These are phyloP conservation scores for Hyposoter didymator DNA, from an alignment of 2,888 invertebrate species.

Conservation along the genomic window DNA sequence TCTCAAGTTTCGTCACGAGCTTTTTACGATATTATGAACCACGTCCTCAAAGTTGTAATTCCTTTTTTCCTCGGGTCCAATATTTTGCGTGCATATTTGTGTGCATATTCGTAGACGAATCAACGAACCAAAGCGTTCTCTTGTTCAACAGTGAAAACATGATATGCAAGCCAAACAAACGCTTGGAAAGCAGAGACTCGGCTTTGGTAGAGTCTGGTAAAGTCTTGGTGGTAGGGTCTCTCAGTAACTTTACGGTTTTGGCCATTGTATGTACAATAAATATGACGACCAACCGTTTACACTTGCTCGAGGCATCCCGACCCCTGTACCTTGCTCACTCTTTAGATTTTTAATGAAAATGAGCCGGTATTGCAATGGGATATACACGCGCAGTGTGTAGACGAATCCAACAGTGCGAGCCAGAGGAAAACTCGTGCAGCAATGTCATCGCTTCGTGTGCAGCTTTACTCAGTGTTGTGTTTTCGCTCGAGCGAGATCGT, in stretches of 20 bases:
- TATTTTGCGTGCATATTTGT: neutral
- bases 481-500: conserved; percentile 22
- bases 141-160: conserved; percentile 15
- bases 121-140: neutral
- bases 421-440: conserved; percentile 1
- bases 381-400: neutral
- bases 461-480: conserved; percentile 3
- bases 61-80: neutral
- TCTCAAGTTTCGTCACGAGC: neutral
- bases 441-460: conserved; percentile 13
- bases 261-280: conserved; percentile 47
- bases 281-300: conserved; percentile 31
- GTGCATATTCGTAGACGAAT: neutral
- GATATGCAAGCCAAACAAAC: conserved; percentile 49
- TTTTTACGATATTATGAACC: neutral
- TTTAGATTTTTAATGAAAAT: conserved; percentile 79
- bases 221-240: conserved; percentile 18
- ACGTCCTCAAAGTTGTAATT: neutral
- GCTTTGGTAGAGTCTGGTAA: neutral
- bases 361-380: conserved; percentile 71
- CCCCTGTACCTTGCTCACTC: conserved; percentile 44
- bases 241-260: conserved; percentile 11
- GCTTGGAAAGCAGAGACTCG: conserved; percentile 14
- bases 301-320: conserved; percentile 37
- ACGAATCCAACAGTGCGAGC: conserved; percentile 17